phyloP scores from a whole-genome alignment of 2,113 vertebrate species.

The Sterna hirundo region DNA sequence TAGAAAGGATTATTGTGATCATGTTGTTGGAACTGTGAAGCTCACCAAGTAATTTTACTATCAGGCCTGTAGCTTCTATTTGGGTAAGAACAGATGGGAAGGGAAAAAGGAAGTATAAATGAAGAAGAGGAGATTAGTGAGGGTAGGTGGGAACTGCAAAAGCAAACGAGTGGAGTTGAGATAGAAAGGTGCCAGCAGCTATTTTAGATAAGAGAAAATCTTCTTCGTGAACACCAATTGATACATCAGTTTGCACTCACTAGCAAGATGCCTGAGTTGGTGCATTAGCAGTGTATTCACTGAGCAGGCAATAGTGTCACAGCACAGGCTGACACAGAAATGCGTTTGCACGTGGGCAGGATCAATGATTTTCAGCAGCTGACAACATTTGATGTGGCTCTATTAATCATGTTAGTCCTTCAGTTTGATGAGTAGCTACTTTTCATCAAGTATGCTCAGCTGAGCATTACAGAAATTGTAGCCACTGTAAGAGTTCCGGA shows the following conservation, averaged over 20 bases:
- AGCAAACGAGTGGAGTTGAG: background rate
- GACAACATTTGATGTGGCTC: background rate
- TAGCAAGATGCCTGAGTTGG: background rate
- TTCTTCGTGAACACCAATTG: background rate
- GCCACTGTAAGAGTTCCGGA: background rate
- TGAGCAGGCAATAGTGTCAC: background rate
- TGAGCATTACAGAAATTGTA: background rate
- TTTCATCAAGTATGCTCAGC: background rate
- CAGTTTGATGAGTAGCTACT: background rate
- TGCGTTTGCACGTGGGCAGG: background rate
- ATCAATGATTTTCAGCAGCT: background rate
- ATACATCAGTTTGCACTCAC: background rate
- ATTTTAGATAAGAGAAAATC: conserved; percentile 19
- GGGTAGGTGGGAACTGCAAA: conserved; percentile 50
- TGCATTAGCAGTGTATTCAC: background rate
- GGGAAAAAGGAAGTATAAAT: conserved; percentile 38
- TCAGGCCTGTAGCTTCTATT: conserved; percentile 15
- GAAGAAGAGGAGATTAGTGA: conserved; percentile 44
- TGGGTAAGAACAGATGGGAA: conserved; percentile 55
- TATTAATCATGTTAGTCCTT: background rate
- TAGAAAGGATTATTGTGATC: background rate
- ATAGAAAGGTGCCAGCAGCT: conserved; percentile 32
- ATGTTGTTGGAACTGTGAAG: background rate
- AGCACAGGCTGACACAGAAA: background rate
- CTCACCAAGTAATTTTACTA: conserved; percentile 19